Evolutionary conservation across 2,888 invertebrate species (phyloP), one percentile per base, ranked within the genome.

Genomic region (Ectropis crepuscularia): DNA sequence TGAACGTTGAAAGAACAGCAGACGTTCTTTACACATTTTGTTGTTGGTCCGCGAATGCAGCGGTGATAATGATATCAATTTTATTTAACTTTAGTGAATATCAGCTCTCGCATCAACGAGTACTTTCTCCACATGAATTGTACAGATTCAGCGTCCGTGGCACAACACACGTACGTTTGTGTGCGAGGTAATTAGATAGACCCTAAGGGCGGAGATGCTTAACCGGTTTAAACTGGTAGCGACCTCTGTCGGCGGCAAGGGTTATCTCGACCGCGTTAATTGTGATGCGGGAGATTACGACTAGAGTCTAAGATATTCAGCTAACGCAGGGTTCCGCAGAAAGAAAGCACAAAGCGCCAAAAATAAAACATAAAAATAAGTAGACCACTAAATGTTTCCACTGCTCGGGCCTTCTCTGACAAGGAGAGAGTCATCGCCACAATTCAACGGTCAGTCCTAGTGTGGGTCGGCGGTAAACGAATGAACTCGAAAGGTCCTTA

Each of bases 261-360:
- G 91, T 92, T 91, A 92, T 91, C 91, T 88, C 74, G 83, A 86
- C 85, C 79, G 89, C 92, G 92, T 91, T 92, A 92, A 92, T 92
- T 92, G 92, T 92, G 90, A 92, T 91, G 87, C 90, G 80, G 77
- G 79, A 91, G 92, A 92, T 92, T 92, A 89, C 81, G 82, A 74
- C 80, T 82, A 85, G 86, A 89, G 88, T 88, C 87, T 89, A 86
- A 83, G 85, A 82, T 81, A 72, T 76, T 67, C 68, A 72, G 71
- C 70, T 42, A 28, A 28, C 41, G n/a, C 28, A 51, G 51, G 16
- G 16, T 28, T 28, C 16, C 16, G 16, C 16, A 28, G 16, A 28
- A 28, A 28, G 16, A 28, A 28, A 28, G 16, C 16, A 28, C 16
- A 28, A 28, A 4, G 16, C 16, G 16, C n/a, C n/a, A n/a, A n/a